phyloP scores from a whole-genome alignment of 2,888 invertebrate genomes.

The Lymantria monacha region DNA sequence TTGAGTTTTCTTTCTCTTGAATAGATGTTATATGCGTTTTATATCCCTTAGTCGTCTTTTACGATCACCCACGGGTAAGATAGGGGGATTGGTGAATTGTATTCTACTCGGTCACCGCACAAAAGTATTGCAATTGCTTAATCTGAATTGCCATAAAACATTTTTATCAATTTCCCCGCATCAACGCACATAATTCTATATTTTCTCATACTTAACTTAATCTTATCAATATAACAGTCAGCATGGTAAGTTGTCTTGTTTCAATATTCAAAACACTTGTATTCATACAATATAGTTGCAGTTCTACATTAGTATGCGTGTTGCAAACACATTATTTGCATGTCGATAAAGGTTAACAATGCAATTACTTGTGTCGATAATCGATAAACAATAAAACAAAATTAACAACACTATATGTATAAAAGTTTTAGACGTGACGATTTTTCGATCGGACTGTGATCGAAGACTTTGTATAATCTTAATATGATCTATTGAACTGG shows the following conservation, averaged over 20 bases:
- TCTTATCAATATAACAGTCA: conserved; percentile 16
- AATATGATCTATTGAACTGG: not conserved
- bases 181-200: not conserved
- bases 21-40: too few relatives aligned
- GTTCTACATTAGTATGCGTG: conserved; percentile 21
- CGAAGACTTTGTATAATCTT: not conserved
- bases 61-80: too few relatives aligned
- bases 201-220: not conserved
- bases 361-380: conserved; percentile 50
- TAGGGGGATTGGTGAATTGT: too few relatives aligned
- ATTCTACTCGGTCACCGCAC: too few relatives aligned
- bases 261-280: conserved; percentile 10
- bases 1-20: too few relatives aligned
- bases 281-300: conserved; percentile 6
- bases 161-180: not conserved
- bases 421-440: conserved; percentile 16
- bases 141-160: too few relatives aligned
- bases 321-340: conserved; percentile 39
- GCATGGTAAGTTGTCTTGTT: conserved; percentile 17
- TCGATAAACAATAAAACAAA: conserved; percentile 48
- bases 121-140: too few relatives aligned
- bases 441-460: conserved; percentile 1
- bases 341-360: conserved; percentile 53
- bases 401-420: conserved; percentile 27
- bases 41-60: too few relatives aligned